These are phyloP conservation scores for Drosophila histrio DNA, from an alignment of 2,888 invertebrate species.

Conservation along the genomic window DNA sequence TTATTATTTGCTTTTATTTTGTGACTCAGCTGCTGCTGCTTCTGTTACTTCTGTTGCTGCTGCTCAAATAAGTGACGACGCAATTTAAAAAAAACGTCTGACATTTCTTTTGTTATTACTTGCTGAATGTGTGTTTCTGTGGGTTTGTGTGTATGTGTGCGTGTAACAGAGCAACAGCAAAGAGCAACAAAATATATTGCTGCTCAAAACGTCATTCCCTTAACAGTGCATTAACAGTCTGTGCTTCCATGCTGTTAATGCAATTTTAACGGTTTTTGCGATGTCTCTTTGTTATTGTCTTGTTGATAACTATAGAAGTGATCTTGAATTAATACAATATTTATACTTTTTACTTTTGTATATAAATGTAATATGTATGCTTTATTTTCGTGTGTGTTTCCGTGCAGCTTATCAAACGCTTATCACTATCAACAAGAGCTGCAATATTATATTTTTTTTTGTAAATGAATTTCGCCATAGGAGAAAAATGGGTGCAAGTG, in stretches of 20 bases:
- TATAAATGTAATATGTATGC: background rate
- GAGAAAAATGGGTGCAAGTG: conserved; percentile 8
- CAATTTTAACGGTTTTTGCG: background rate
- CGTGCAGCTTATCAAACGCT: conserved; percentile 27
- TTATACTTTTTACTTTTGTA: background rate
- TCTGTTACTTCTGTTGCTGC: conserved; percentile 9
- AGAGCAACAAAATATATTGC: background rate
- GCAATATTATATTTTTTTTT: background rate
- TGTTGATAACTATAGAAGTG: background rate
- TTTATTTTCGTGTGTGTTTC: background rate
- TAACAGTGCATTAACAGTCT: conserved; percentile 27
- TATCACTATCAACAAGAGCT: conserved; percentile 23
- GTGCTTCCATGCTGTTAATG: conserved; percentile 8
- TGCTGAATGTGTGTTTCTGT: conserved; percentile 6
- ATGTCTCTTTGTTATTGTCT: background rate
- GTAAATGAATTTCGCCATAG: conserved; percentile 26
- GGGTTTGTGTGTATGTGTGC: conserved; percentile 3
- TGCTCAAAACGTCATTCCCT: background rate
- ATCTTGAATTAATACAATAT: background rate
- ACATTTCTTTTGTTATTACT: conserved; percentile 58
- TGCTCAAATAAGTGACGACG: conserved; percentile 55
- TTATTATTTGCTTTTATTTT: background rate
- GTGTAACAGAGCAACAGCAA: conserved; percentile 20
- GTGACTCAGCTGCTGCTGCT: conserved; percentile 33
- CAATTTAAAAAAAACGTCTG: conserved; percentile 54